phyloP scores from a whole-genome alignment of 2,113 vertebrate genomes.

The Chloebia gouldiae region DNA sequence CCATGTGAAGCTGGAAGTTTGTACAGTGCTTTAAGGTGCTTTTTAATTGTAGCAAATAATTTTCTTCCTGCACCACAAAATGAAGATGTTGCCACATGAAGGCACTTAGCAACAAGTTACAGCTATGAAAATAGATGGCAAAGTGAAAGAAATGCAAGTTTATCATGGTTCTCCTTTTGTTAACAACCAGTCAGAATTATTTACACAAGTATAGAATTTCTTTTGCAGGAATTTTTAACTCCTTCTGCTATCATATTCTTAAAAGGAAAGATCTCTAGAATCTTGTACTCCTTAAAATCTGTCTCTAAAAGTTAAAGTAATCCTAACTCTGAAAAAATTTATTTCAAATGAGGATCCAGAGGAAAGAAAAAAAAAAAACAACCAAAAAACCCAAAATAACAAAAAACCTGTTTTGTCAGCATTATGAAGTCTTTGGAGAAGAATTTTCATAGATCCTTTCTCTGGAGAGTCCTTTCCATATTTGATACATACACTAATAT shows the following conservation, averaged over 20 bases:
- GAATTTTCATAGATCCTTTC: neutral
- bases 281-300: neutral
- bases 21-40: neutral
- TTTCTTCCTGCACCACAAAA: neutral
- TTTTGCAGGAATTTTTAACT: neutral
- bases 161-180: neutral
- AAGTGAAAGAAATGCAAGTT: neutral
- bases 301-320: neutral
- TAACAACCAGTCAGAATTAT: neutral
- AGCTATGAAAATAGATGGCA: neutral
- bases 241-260: neutral
- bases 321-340: neutral
- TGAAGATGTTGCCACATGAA: neutral
- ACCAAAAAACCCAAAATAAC: neutral
- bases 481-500: neutral
- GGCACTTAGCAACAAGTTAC: neutral
- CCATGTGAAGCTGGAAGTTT: neutral
- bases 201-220: neutral
- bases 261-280: neutral
- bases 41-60: neutral
- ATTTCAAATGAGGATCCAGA: neutral
- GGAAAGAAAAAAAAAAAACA: fast-evolving
- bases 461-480: neutral
- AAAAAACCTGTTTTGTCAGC: neutral
- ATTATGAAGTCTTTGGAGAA: neutral